phyloP scores from a whole-genome alignment of 1,140 invertebrate species.

The Apolygus lucorum region DNA sequence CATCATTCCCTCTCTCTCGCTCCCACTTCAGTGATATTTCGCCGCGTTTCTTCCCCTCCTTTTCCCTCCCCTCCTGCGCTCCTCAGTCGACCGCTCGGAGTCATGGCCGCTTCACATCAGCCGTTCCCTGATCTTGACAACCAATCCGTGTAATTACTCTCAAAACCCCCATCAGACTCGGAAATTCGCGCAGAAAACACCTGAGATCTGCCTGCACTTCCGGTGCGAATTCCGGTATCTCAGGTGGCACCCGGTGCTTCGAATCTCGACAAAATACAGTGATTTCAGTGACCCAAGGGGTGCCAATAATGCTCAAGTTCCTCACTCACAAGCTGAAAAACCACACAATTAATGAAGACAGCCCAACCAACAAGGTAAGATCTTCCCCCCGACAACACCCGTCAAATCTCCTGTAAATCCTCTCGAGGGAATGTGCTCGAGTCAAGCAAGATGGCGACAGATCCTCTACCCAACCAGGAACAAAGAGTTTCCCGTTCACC shows the following conservation, averaged over 20 bases:
- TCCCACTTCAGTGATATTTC: not conserved
- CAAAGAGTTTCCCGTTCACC: slow-evolving; percentile 28
- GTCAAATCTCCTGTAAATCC: not conserved
- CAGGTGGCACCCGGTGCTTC: too few relatives aligned
- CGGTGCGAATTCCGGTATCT: too few relatives aligned
- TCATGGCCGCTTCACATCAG: not conserved
- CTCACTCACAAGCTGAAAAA: slow-evolving; percentile 68
- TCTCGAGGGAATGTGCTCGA: not conserved
- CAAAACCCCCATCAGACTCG: too few relatives aligned
- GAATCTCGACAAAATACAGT: not conserved
- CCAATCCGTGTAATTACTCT: not conserved
- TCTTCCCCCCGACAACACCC: slow-evolving; percentile 26
- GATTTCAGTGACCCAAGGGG: not conserved
- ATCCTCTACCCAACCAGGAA: slow-evolving; percentile 23
- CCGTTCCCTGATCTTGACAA: not conserved
- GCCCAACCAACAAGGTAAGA: slow-evolving; percentile 51
- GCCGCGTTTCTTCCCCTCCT: not conserved
- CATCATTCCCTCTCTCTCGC: not conserved
- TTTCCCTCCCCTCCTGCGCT: not conserved
- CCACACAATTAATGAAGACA: slow-evolving; percentile 69
- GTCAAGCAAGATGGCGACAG: slow-evolving; percentile 36
- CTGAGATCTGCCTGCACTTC: too few relatives aligned
- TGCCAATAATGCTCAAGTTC: slow-evolving; percentile 58
- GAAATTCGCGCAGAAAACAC: too few relatives aligned
- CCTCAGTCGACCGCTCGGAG: not conserved